Conservation (phyloP, 2,113 vertebrate species). For the Microcebus lehilahytsara region DNA sequence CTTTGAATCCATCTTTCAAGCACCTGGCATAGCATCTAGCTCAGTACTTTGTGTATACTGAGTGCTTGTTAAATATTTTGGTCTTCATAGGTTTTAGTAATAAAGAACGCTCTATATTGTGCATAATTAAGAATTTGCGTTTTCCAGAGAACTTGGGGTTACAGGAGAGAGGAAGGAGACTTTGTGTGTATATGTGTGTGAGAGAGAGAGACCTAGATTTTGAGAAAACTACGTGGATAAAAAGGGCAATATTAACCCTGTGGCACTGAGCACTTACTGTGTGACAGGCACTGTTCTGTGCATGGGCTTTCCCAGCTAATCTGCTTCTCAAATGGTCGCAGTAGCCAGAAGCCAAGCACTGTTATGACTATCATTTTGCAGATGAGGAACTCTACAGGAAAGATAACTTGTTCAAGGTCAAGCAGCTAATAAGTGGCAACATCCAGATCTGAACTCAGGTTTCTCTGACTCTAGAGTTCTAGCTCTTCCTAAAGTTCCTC, state of each 20-base stretch:
- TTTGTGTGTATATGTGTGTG: not conserved
- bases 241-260: not conserved
- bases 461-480: not conserved
- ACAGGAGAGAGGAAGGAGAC: not conserved
- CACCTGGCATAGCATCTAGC: not conserved
- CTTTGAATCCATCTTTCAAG: not conserved
- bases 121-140: not conserved
- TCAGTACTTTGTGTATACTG: not conserved
- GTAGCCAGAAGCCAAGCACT: not conserved
- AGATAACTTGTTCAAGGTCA: not conserved
- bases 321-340: not conserved
- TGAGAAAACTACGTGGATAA: not conserved
- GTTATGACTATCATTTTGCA: not conserved
- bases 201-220: not conserved
- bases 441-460: not conserved
- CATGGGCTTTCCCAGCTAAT: not conserved
- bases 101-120: not conserved
- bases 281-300: accelerated
- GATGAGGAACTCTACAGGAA: not conserved
- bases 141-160: not conserved
- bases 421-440: not conserved
- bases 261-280: not conserved
- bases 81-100: not conserved
- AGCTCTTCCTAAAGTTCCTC: not conserved
- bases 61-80: not conserved